A percentile compares a stretch with the other conserved stretches of the same genome.
Evolutionary conservation across 2,113 vertebrate genomes (phyloP).

Genomic region (Mormyrus lacerda): DNA sequence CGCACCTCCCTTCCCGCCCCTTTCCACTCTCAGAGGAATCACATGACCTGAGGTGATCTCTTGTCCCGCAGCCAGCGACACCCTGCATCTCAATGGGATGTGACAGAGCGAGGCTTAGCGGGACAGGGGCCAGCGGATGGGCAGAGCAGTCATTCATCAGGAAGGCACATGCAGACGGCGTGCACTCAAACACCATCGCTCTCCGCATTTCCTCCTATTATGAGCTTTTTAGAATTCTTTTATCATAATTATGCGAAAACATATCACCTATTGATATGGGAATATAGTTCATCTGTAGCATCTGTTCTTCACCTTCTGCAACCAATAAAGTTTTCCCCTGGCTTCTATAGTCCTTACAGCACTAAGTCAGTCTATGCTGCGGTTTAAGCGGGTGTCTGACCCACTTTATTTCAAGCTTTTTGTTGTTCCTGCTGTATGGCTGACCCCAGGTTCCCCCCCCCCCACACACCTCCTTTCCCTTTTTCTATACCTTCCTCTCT

Average conservation of each 20-base stretch:
- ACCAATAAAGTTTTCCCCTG: neutral
- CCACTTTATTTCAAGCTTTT: neutral
- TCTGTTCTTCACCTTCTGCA: neutral
- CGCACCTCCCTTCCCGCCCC: neutral
- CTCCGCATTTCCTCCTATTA: neutral
- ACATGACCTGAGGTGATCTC: conserved; percentile 41
- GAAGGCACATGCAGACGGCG: neutral
- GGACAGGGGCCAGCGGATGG: conserved; percentile 4
- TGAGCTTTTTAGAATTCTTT: neutral
- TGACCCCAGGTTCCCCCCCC: neutral
- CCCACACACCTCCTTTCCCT: conserved; percentile 23
- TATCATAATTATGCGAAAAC: neutral
- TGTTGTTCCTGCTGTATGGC: neutral
- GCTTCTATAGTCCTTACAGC: neutral
- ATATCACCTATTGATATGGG: neutral
- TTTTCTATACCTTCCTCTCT: conserved; percentile 5
- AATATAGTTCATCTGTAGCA: neutral
- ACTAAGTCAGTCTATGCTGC: neutral
- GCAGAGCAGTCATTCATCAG: conserved; percentile 13
- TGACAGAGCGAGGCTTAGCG: conserved; percentile 12
- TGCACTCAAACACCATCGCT: neutral
- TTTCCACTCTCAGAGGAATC: conserved; percentile 8
- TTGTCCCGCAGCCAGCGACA: conserved; percentile 29
- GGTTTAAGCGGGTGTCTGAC: neutral
- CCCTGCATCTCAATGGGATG: conserved; percentile 34